Evolutionary conservation across 2,113 vertebrate species (phyloP).

Genomic region (Hippocampus abdominalis): DNA sequence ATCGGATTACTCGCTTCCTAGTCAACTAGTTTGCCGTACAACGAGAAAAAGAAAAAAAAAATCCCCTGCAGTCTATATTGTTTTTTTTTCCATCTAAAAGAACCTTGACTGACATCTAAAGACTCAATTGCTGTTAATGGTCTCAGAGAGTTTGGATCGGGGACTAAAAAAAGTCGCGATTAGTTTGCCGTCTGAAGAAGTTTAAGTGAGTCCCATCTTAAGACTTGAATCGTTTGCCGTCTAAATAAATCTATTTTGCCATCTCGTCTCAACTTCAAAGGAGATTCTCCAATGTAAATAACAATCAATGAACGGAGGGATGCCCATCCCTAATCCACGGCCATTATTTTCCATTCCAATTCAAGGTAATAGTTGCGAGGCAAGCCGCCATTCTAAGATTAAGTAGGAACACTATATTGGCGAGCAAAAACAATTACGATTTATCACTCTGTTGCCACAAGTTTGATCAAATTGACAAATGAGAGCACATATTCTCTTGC

Average conservation of each 20-base stretch:
- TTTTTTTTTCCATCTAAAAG: too few relatives aligned
- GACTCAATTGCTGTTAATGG: too few relatives aligned
- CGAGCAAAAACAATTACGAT: too few relatives aligned
- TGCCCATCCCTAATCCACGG: neutral
- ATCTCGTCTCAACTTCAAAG: neutral
- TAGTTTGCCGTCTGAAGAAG: neutral
- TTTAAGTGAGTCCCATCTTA: neutral
- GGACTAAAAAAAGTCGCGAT: neutral
- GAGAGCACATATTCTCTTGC: too few relatives aligned
- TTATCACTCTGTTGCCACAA: neutral
- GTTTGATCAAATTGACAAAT: too few relatives aligned
- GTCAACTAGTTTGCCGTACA: too few relatives aligned
- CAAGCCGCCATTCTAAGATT: neutral
- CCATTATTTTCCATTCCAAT: conserved; percentile 36
- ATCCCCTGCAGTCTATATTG: too few relatives aligned
- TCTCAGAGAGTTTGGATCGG: too few relatives aligned
- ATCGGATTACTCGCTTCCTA: too few relatives aligned
- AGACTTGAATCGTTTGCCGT: neutral
- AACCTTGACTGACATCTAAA: too few relatives aligned
- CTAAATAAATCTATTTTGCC: neutral
- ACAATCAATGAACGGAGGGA: neutral
- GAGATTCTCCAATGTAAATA: neutral
- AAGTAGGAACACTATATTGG: conserved; percentile 14
- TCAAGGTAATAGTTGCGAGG: conserved; percentile 17
- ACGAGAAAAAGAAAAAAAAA: too few relatives aligned